Conservation (phyloP, 2,888 invertebrate species). For the Stenodema calcarata region DNA sequence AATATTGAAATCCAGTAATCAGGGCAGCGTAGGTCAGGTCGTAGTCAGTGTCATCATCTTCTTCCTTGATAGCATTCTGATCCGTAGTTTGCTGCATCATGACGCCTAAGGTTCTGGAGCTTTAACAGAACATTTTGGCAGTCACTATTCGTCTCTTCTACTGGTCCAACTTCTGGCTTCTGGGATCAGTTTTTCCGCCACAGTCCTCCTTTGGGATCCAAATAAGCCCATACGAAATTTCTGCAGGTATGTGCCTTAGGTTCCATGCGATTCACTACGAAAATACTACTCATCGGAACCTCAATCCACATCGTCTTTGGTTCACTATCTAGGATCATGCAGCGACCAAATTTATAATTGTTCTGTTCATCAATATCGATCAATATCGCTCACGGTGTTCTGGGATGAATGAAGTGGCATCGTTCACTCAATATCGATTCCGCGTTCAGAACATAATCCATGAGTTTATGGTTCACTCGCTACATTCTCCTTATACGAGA, state of each 20-base stretch:
- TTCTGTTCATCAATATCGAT: slow-evolving; percentile 57
- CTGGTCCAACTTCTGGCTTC: slow-evolving; percentile 47
- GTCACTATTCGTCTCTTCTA: background rate
- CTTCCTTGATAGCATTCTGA: background rate
- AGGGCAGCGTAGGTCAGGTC: slow-evolving; percentile 13
- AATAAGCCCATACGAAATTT: slow-evolving; percentile 42
- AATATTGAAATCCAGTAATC: background rate
- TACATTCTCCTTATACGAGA: slow-evolving; percentile 57
- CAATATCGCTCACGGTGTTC: slow-evolving; percentile 58
- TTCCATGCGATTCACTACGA: slow-evolving; percentile 54
- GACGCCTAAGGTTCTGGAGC: background rate
- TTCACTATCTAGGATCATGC: slow-evolving; percentile 56
- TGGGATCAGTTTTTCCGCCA: slow-evolving; percentile 29
- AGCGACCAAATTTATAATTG: slow-evolving; percentile 57
- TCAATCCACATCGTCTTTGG: slow-evolving; percentile 56
- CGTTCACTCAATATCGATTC: slow-evolving; percentile 56
- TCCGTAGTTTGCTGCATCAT: background rate
- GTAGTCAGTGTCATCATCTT: slow-evolving; percentile 8
- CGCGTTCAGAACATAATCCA: slow-evolving; percentile 55
- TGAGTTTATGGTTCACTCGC: slow-evolving; percentile 56
- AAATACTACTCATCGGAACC: slow-evolving; percentile 55
- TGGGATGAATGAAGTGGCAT: slow-evolving; percentile 58
- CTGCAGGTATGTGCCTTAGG: slow-evolving; percentile 43
- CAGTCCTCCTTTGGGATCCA: slow-evolving; percentile 45
- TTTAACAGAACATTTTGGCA: background rate